Percentiles rank a stretch among this genome's conserved stretches.
These are phyloP conservation scores for Corella eumyota DNA, from an alignment of 23 tunicate genomes.

Conservation along the genomic window DNA sequence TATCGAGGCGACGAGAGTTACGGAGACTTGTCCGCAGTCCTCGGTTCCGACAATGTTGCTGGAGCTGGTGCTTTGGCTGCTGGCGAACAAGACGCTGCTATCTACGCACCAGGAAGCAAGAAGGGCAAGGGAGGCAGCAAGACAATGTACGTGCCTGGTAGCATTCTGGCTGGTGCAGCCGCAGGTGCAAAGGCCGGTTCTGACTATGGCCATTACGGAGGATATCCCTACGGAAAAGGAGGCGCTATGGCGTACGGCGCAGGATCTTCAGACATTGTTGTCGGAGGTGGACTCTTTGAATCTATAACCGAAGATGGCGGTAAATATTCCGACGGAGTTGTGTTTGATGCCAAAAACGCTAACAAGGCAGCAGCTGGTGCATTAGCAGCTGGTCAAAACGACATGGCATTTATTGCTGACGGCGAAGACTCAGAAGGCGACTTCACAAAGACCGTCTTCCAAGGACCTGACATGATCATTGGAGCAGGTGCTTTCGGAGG, in stretches of 20 bases:
- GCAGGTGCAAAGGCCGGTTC: conserved; percentile 9
- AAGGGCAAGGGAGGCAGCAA: conserved; percentile 7
- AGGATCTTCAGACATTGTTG: conserved; percentile 7
- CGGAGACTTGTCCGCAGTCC: conserved; percentile 1
- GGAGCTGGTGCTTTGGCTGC: conserved; percentile 2
- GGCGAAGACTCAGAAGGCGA: conserved; percentile 8
- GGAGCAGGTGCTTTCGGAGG: conserved; percentile 13
- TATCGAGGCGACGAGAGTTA: not conserved
- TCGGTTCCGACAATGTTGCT: conserved; percentile 12
- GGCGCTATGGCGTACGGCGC: not conserved
- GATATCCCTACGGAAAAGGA: conserved; percentile 8
- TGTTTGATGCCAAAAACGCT: conserved; percentile 3
- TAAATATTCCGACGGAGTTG: conserved; percentile 3
- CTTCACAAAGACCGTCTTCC: conserved; percentile 14
- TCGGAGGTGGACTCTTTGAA: conserved; percentile 18
- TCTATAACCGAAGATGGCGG: conserved; percentile 6
- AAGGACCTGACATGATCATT: conserved; percentile 1
- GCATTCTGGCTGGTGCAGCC: conserved; percentile 6
- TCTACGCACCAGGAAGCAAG: not conserved
- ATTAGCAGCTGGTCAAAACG: conserved; percentile 5
- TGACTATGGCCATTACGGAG: not conserved
- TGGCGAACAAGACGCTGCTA: conserved; percentile 13
- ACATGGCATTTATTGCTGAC: not conserved
- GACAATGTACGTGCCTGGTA: conserved; percentile 10
- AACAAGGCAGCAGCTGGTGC: not conserved